phyloP scores from a whole-genome alignment of 2,113 vertebrate genomes.

The Calyptomena viridis region DNA sequence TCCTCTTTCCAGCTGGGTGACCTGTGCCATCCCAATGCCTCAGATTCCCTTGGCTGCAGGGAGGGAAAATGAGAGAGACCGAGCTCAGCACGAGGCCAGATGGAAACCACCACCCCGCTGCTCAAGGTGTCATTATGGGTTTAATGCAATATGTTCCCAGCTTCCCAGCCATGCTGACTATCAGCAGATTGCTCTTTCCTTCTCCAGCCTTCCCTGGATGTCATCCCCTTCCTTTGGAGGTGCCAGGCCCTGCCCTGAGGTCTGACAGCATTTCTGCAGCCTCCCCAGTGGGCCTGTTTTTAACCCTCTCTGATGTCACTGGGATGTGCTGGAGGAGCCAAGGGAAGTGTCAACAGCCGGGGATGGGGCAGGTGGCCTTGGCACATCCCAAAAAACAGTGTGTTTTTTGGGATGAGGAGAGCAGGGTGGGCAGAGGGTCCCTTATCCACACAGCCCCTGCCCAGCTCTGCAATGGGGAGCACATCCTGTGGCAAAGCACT shows the following conservation, averaged over 20 bases:
- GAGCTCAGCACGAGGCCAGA: background rate
- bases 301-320: background rate
- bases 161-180: slow-evolving; percentile 17
- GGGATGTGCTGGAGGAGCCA: background rate
- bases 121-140: background rate
- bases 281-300: background rate
- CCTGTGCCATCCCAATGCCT: background rate
- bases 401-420: background rate
- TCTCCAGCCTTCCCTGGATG: background rate
- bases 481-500: background rate
- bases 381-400: background rate
- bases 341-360: background rate
- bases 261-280: background rate
- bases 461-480: background rate
- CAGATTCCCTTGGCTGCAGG: slow-evolving; percentile 3
- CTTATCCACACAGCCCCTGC: too few relatives aligned
- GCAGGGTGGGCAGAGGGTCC: background rate
- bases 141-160: slow-evolving; percentile 22
- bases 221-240: background rate
- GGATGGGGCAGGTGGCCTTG: background rate
- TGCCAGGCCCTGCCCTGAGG: background rate
- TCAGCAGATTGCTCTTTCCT: slow-evolving; percentile 48
- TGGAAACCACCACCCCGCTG: slow-evolving; percentile 18
- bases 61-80: background rate
- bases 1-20: background rate